These are phyloP conservation scores for Danio choprae DNA, from an alignment of 2,797 vertebrate genomes.

Conservation along the genomic window DNA sequence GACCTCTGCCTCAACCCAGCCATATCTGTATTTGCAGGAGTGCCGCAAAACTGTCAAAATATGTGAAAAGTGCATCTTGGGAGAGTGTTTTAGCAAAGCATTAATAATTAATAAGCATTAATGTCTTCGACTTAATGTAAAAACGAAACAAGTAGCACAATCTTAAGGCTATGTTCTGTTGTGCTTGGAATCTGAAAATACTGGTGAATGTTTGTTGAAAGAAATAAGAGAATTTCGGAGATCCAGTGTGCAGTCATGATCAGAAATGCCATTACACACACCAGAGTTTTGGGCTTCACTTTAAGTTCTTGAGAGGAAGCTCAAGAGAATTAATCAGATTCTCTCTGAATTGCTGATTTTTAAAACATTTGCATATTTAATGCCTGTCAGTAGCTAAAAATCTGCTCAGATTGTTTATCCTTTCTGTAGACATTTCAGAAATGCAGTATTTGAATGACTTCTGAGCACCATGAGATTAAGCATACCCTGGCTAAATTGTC, in stretches of 20 bases:
- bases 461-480: neutral
- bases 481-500: neutral
- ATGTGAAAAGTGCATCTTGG: constrained; percentile 46
- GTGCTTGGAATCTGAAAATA: neutral
- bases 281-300: neutral
- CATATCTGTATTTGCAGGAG: constrained; percentile 51
- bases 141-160: neutral
- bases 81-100: constrained; percentile 31
- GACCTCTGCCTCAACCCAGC: constrained; percentile 17
- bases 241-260: constrained; percentile 15
- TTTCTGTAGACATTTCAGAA: neutral
- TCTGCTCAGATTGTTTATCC: neutral
- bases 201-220: neutral
- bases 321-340: neutral
- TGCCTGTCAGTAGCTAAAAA: constrained; percentile 1
- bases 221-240: neutral
- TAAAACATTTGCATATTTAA: neutral
- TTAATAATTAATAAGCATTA: constrained; percentile 35
- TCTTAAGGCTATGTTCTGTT: neutral
- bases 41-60: constrained; percentile 68
- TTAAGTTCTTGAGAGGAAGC: constrained; percentile 2
- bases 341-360: neutral
- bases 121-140: neutral
- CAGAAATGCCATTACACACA: constrained; percentile 7
- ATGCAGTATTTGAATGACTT: constrained; percentile 5